phyloP scores from a whole-genome alignment of 2,888 invertebrate genomes.

The Mesorhabditis spiculigera region DNA sequence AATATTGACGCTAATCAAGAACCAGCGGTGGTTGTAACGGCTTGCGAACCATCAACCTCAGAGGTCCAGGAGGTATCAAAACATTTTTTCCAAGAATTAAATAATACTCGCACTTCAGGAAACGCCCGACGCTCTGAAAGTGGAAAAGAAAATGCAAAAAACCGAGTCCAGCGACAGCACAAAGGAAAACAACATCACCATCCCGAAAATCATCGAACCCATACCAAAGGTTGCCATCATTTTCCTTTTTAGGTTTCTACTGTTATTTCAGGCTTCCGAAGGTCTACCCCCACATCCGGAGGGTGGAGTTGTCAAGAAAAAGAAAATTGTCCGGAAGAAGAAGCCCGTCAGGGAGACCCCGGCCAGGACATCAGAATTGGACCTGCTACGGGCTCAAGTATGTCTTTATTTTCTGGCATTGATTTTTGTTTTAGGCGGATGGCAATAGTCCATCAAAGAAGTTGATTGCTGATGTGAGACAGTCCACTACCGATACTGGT shows the following conservation, averaged over 20 bases:
- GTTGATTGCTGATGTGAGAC: background rate
- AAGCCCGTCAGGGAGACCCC: conserved; percentile 2
- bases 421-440: conserved; percentile 1
- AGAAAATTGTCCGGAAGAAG: conserved; percentile 5
- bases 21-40: background rate
- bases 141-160: conserved; percentile 15
- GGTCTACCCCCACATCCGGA: background rate
- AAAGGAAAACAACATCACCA: conserved; percentile 14
- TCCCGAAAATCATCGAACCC: background rate
- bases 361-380: background rate
- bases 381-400: background rate
- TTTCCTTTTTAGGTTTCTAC: too few species aligned
- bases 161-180: conserved; percentile 20
- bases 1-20: background rate
- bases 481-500: background rate
- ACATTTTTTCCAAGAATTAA: background rate
- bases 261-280: background rate
- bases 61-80: conserved; percentile 1
- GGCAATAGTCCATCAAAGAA: background rate
- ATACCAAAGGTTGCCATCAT: too few species aligned
- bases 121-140: background rate
- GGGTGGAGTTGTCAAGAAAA: background rate
- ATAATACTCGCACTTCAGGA: background rate
- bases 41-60: background rate
- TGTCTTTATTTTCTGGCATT: background rate